Conservation (phyloP, 2,888 invertebrate genomes). For the Microctonus aethiopoides region DNA sequence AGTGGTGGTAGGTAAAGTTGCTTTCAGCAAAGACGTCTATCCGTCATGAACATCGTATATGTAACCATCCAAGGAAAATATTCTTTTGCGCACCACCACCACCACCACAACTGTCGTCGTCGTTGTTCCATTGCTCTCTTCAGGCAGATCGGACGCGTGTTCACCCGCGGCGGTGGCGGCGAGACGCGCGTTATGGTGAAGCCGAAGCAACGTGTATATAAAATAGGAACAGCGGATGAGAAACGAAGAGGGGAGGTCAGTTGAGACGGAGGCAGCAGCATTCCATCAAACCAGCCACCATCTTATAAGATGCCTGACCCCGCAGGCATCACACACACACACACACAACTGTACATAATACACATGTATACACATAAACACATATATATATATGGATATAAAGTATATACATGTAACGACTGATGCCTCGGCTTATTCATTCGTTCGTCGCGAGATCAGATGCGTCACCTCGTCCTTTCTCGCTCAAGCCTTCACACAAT, state of each 20-base stretch:
- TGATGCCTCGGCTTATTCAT: background rate
- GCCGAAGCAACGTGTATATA: background rate
- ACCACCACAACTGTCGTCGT: background rate
- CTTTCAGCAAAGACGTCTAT: slow-evolving; percentile 11
- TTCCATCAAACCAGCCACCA: slow-evolving; percentile 67
- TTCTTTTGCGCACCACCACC: background rate
- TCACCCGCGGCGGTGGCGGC: slow-evolving; percentile 36
- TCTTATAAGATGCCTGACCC: slow-evolving; percentile 56
- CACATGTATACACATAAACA: too few species aligned
- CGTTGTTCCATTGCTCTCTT: background rate
- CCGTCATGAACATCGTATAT: slow-evolving; percentile 14
- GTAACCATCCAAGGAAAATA: slow-evolving; percentile 15
- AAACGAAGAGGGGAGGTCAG: slow-evolving; percentile 44
- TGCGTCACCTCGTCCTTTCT: slow-evolving; percentile 14
- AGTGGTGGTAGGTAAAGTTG: background rate
- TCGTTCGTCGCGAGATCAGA: slow-evolving; percentile 13
- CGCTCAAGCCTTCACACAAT: background rate
- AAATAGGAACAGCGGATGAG: slow-evolving; percentile 30
- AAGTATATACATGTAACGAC: too few species aligned
- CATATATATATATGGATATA: background rate
- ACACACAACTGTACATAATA: background rate
- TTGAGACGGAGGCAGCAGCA: slow-evolving; percentile 61
- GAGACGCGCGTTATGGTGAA: background rate
- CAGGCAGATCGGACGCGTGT: slow-evolving; percentile 33
- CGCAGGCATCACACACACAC: slow-evolving; percentile 51